Evolutionary conservation across 2,113 vertebrate species (phyloP).

Genomic region (Macrotis lagotis): DNA sequence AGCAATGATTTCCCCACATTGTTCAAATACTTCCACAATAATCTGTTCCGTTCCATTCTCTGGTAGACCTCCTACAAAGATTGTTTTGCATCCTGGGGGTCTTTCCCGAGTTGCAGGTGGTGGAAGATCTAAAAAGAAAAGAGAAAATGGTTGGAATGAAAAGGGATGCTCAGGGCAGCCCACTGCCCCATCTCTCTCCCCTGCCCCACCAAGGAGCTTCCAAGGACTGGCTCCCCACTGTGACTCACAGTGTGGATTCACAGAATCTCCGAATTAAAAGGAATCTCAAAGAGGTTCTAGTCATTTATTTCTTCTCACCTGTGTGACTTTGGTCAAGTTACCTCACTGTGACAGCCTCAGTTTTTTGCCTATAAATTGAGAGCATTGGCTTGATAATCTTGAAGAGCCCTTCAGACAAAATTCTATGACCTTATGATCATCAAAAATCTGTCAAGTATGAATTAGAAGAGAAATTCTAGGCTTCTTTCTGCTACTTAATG

Average conservation of each 20-base stretch:
- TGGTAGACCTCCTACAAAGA: constrained; percentile 96
- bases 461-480: not conserved
- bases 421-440: not conserved
- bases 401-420: not conserved
- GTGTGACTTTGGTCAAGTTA: not conserved
- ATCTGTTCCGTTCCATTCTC: constrained; percentile 94
- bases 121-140: constrained; percentile 88
- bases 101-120: constrained; percentile 94
- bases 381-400: not conserved
- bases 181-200: too few relatives aligned
- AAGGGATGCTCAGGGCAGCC: constrained; percentile 6
- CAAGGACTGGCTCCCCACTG: not conserved
- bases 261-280: not conserved
- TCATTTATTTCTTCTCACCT: not conserved
- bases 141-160: constrained; percentile 54
- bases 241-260: not conserved
- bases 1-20: constrained; percentile 94
- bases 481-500: not conserved
- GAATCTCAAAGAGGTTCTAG: not conserved
- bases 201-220: not conserved
- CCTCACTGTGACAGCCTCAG: not conserved
- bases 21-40: constrained; percentile 96
- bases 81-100: constrained; percentile 96
- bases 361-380: not conserved
- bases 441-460: not conserved